Evolutionary conservation across 2,797 vertebrate genomes (phyloP).

Genomic region (Lepus townsendii): DNA sequence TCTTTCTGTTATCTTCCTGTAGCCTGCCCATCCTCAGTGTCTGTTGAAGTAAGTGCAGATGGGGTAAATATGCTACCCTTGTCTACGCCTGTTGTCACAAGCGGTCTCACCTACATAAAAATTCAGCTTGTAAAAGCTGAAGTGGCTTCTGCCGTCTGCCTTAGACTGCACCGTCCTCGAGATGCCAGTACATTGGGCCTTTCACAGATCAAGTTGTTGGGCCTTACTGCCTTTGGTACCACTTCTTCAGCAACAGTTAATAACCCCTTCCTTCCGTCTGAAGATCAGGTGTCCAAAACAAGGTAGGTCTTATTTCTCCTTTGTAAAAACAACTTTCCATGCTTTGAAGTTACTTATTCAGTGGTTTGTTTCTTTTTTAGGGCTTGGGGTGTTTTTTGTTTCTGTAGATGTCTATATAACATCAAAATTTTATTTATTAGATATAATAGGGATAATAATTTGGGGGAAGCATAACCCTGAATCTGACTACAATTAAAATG

Average conservation of each 20-base stretch:
- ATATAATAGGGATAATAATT: background rate
- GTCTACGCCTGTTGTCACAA: slow-evolving; percentile 97
- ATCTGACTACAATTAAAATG: slow-evolving; percentile 8
- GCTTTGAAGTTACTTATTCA: background rate
- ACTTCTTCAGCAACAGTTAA: slow-evolving; percentile 99
- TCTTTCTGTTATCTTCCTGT: slow-evolving; percentile 74
- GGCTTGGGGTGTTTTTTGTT: background rate
- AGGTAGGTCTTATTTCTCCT: slow-evolving; percentile 89
- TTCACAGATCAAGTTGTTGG: slow-evolving; percentile 98
- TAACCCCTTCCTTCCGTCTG: slow-evolving; percentile 98
- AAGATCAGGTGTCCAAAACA: slow-evolving; percentile 99
- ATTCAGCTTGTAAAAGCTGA: slow-evolving; percentile 99
- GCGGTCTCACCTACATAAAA: slow-evolving; percentile 98
- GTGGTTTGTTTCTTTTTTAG: background rate
- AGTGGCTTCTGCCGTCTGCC: slow-evolving; percentile 98
- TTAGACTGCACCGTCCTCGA: slow-evolving; percentile 96
- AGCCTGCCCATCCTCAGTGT: slow-evolving; percentile 99
- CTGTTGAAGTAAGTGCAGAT: slow-evolving; percentile 98
- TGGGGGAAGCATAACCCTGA: slow-evolving; percentile 29
- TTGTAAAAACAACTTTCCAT: background rate
- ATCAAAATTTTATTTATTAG: background rate
- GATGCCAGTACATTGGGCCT: slow-evolving; percentile 98
- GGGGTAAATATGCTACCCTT: slow-evolving; percentile 99
- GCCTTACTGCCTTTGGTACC: slow-evolving; percentile 98
- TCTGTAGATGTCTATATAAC: background rate